Percentiles rank a stretch among this genome's conserved stretches.
phyloP scores from a whole-genome alignment of 2,797 vertebrate genomes.

The Neostethus bicornis region DNA sequence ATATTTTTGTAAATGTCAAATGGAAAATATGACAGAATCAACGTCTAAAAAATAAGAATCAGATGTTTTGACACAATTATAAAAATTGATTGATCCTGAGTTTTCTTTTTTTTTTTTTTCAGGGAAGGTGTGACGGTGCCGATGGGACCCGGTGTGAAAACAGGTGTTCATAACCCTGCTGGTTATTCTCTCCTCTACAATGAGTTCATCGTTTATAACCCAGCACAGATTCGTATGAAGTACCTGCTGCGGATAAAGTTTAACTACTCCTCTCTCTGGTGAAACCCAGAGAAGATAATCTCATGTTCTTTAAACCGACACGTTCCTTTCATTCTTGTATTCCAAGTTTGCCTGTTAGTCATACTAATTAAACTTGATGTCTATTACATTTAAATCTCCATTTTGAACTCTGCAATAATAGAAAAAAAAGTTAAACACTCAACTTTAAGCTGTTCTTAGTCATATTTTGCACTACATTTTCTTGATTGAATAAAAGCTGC shows the following conservation, averaged over 20 bases:
- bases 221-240: slow-evolving; percentile 85
- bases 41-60: too few species aligned
- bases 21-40: too few species aligned
- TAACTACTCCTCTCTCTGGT: slow-evolving; percentile 87
- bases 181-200: slow-evolving; percentile 91
- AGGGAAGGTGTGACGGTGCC: slow-evolving; percentile 84
- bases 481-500: background rate
- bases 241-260: slow-evolving; percentile 88
- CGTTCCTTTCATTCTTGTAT: background rate
- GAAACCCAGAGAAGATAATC: slow-evolving; percentile 2
- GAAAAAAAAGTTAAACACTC: too few species aligned
- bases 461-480: slow-evolving; percentile 6
- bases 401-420: too few species aligned
- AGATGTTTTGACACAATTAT: too few species aligned
- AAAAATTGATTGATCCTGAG: background rate
- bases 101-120: slow-evolving; percentile 9
- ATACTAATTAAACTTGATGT: too few species aligned
- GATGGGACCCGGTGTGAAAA: slow-evolving; percentile 82
- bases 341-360: too few species aligned
- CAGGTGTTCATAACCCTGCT: slow-evolving; percentile 57
- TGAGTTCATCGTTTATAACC: slow-evolving; percentile 88
- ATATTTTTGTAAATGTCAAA: too few species aligned
- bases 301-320: background rate
- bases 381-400: too few species aligned
- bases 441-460: too few species aligned